These are phyloP conservation scores for Hystrix brachyura DNA, from an alignment of 2,113 vertebrate species.

Conservation along the genomic window DNA sequence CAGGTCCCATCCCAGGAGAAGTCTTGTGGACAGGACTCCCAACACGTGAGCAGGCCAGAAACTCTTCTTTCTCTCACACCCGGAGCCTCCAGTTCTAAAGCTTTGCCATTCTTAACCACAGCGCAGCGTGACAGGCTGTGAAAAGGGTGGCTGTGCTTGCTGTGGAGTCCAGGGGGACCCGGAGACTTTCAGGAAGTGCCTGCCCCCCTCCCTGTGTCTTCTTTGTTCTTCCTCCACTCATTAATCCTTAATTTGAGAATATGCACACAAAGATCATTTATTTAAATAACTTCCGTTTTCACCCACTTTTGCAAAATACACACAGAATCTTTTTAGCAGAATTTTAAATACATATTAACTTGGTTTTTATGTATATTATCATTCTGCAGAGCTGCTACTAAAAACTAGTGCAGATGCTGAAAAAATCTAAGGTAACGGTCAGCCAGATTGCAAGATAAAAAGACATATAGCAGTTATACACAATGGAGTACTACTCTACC, in stretches of 20 bases:
- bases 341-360: background rate
- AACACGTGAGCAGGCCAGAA: fast-evolving
- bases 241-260: background rate
- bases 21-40: fast-evolving
- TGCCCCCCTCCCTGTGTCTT: background rate
- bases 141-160: background rate
- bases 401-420: background rate
- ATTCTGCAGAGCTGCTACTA: background rate
- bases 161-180: fast-evolving
- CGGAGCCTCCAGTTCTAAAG: background rate
- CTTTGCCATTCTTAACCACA: background rate
- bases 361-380: background rate
- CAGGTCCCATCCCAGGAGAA: too few species aligned
- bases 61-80: fast-evolving
- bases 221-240: background rate
- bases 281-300: background rate
- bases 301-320: background rate
- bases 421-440: background rate
- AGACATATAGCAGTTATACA: background rate
- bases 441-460: background rate
- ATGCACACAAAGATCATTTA: background rate
- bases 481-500: background rate
- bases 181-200: fast-evolving
- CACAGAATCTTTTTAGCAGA: background rate
- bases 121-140: too few species aligned